A percentile compares a stretch with the other conserved stretches of the same genome.
Evolutionary conservation across 2,797 vertebrate genomes (phyloP).

Genomic region (Sparus aurata): DNA sequence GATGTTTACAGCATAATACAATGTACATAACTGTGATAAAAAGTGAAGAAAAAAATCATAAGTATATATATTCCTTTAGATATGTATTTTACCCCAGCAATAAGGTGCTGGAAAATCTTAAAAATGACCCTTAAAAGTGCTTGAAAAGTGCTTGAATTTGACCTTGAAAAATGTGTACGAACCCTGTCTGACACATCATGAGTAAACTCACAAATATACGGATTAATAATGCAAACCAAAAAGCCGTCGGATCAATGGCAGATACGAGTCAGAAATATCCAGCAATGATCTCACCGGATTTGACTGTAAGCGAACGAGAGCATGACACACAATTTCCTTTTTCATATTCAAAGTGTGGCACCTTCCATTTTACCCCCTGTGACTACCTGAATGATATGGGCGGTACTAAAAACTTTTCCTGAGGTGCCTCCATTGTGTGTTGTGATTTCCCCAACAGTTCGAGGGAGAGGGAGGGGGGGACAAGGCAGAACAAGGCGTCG

Average conservation of each 20-base stretch:
- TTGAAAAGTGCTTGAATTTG: no score
- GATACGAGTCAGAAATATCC: conserved; percentile 15
- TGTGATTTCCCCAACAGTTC: conserved; percentile 65
- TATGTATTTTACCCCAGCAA: no score
- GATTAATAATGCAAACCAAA: conserved; percentile 35
- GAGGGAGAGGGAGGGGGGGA: conserved; percentile 48
- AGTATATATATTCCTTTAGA: no score
- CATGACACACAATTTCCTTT: conserved; percentile 19
- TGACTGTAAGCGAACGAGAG: not conserved
- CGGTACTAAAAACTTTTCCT: conserved; percentile 54
- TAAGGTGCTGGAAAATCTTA: no score
- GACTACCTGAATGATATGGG: conserved; percentile 55
- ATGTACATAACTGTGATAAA: no score
- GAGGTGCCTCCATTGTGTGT: conserved; percentile 59
- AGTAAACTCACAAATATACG: not conserved
- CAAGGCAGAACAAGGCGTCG: conserved; percentile 69
- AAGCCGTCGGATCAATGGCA: conserved; percentile 13
- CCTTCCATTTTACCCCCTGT: conserved; percentile 48
- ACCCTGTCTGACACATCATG: conserved; percentile 29
- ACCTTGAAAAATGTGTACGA: no score
- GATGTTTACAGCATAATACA: no score
- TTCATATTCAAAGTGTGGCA: conserved; percentile 47
- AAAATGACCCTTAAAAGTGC: no score
- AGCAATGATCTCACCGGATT: conserved; percentile 16
- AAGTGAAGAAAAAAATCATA: no score